Conservation (phyloP, 2,113 vertebrate species). For the Apteryx mantelli region DNA sequence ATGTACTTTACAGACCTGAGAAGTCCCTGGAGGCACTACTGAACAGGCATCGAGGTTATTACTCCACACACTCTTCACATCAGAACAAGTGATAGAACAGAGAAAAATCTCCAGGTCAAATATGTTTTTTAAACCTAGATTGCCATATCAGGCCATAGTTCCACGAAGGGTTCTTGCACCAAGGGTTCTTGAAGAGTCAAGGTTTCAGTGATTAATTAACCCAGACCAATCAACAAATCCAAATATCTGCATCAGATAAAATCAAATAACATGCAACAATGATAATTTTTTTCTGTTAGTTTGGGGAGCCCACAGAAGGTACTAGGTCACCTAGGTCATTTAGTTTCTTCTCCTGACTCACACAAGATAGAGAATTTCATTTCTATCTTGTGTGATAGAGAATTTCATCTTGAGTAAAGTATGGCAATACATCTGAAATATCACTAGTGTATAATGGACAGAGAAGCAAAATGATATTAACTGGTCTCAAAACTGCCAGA, state of each 20-base stretch:
- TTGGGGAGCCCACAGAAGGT: background rate
- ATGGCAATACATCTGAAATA: background rate
- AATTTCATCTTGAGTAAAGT: background rate
- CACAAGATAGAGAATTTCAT: background rate
- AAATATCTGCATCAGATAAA: background rate
- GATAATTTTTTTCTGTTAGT: background rate
- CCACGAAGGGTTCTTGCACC: background rate
- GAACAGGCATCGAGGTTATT: background rate
- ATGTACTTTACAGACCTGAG: background rate
- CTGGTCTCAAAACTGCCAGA: background rate
- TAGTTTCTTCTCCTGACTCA: background rate
- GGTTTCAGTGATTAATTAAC: background rate
- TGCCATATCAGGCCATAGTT: background rate
- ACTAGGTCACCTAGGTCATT: background rate
- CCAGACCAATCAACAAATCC: background rate
- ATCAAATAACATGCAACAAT: background rate
- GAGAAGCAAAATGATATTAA: background rate
- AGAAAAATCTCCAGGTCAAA: background rate
- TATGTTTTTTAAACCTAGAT: background rate
- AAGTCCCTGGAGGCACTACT: background rate
- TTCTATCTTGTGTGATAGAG: background rate
- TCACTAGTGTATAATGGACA: background rate
- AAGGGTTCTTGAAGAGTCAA: background rate
- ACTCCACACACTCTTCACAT: background rate
- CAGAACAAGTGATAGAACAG: background rate